A percentile compares a stretch with the other conserved stretches of the same genome.
Conservation (phyloP, 2,113 vertebrate species). For the Aplodontia rufa region DNA sequence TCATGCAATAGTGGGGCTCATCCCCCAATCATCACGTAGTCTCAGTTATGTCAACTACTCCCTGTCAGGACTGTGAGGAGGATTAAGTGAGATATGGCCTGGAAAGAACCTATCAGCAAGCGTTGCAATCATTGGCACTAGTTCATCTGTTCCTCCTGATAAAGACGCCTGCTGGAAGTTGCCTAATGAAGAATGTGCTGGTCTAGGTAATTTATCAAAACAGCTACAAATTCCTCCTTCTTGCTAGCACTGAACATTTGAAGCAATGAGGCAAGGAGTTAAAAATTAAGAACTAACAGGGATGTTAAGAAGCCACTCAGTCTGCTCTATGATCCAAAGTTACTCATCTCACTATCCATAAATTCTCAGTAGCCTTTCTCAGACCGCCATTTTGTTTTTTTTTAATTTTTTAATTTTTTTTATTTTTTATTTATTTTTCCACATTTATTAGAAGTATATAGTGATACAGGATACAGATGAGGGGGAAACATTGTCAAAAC, state of each 20-base stretch:
- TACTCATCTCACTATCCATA: background rate
- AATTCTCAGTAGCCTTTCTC: background rate
- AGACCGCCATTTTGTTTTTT: background rate
- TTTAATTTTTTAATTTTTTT: no score
- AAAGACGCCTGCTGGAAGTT: background rate
- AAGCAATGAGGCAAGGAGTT: background rate
- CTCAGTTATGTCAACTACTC: background rate
- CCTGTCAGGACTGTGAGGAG: background rate
- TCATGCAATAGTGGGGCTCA: background rate
- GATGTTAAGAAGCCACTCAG: background rate
- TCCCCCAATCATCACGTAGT: background rate
- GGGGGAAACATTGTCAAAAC: no score
- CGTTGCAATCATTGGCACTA: background rate
- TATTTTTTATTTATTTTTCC: no score
- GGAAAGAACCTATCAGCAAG: background rate
- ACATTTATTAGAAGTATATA: no score
- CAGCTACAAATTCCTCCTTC: background rate
- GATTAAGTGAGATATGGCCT: background rate
- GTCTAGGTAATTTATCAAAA: background rate
- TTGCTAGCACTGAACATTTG: background rate
- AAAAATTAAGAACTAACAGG: background rate
- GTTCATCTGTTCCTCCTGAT: background rate
- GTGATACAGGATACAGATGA: no score
- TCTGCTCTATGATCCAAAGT: background rate
- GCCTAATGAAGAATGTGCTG: background rate